phyloP scores from a whole-genome alignment of 2,113 vertebrate species.

The Rynchops niger region DNA sequence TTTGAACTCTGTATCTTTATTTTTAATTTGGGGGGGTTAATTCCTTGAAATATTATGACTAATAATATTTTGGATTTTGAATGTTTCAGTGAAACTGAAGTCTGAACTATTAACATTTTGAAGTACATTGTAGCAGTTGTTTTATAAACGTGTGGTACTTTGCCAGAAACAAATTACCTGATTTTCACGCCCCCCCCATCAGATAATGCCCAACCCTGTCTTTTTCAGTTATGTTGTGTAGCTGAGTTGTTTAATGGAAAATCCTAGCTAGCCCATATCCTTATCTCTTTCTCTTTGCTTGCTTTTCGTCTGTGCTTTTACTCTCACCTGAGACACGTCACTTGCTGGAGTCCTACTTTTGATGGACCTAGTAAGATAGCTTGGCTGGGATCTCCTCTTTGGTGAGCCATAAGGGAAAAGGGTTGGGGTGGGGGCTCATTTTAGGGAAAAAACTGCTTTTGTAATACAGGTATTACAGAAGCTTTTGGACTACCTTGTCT shows the following conservation, averaged over 20 bases:
- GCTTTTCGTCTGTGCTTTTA: conserved; percentile 36
- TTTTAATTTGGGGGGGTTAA: neutral
- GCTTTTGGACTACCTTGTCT: conserved; percentile 1
- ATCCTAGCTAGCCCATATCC: conserved; percentile 24
- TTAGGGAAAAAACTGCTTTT: conserved; percentile 41
- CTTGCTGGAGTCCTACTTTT: conserved; percentile 60
- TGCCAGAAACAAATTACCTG: neutral
- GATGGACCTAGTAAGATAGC: conserved; percentile 54
- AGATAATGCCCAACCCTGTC: neutral
- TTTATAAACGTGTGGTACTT: neutral
- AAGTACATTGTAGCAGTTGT: neutral
- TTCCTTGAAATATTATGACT: neutral
- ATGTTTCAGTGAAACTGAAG: neutral
- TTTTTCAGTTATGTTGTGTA: conserved; percentile 23
- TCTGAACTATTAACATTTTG: neutral
- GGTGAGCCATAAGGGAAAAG: conserved; percentile 44
- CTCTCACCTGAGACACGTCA: conserved; percentile 33
- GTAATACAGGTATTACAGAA: conserved; percentile 13
- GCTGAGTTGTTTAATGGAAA: conserved; percentile 38
- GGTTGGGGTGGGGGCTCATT: conserved; percentile 6
- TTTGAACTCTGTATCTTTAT: neutral
- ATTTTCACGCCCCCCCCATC: neutral
- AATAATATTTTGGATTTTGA: neutral
- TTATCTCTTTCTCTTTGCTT: conserved; percentile 49
- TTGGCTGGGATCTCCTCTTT: conserved; percentile 53